Base-by-base conservation (phyloP, 2,888 invertebrate species). In the Sarcophaga subvicina region DNA sequence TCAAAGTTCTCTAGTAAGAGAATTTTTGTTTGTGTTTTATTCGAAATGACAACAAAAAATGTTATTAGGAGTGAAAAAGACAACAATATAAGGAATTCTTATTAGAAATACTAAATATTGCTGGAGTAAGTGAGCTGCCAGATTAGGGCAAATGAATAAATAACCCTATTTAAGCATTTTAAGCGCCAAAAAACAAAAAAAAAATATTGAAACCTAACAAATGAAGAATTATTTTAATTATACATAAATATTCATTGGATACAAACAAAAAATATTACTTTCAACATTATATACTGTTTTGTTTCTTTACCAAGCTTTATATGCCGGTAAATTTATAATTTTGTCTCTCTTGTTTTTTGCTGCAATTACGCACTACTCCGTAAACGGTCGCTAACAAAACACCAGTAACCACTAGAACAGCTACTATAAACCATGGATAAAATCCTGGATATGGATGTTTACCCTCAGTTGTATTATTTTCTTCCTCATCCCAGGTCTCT, bases 351-450 rank as follows among this genome's bases (percentile, higher is more conserved):
- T 90, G 89, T 17, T 83, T 89, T 69, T 83, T 88, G 76, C 90
- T 90, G 47, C 89, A 91, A 14, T 86, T 86, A 17, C 91, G 91
- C 0, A 91, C 90, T n/a, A 90, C 60, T 4, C 88, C 88, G 63
- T 90, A 90, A 4, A 92, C 75, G 5, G 88, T 88, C 4, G 87
- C 62, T 5, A 93, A 63, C 1, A 92, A 25, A 5, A 88, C 86
- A 14, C 90, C 54, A 5, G 89, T 90, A 22, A 92, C 73, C 2
- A 91, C 72, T 12, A 92, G 79, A 75, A 89, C 90, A 3, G 88
- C 89, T 4, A 89, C 81, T 14, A 92, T 90, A 80, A 92, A 91
- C 90, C 90, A 92, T 0, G 91, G 90, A 89, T 91, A 93, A 75
- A 90, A 91, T 0, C 88, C 88, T 5, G 90, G 89, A 87, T 90